phyloP scores from a whole-genome alignment of 2,888 invertebrate genomes.

The Spisula subtruncata region DNA sequence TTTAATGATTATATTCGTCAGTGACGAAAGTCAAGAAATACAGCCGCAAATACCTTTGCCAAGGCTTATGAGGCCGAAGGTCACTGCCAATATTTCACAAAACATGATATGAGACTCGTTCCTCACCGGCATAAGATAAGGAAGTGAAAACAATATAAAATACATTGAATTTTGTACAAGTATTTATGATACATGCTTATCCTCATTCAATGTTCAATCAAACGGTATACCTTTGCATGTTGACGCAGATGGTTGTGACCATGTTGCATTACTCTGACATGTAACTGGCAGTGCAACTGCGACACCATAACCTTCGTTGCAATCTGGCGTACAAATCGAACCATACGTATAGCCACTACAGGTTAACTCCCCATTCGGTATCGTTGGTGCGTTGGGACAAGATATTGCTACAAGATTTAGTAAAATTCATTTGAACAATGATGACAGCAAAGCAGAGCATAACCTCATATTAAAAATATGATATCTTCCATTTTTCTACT shows the following conservation, averaged over 20 bases:
- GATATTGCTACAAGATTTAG: not conserved
- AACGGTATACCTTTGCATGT: slow-evolving; percentile 5
- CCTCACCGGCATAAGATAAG: not conserved
- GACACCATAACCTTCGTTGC: not conserved
- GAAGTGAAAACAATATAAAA: not conserved
- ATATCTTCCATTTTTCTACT: no score
- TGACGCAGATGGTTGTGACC: not conserved
- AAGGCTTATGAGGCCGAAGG: no score
- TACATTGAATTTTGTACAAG: not conserved
- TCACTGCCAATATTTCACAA: no score
- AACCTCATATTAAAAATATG: no score
- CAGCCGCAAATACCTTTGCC: no score
- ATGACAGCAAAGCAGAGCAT: no score
- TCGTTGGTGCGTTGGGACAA: slow-evolving; percentile 5
- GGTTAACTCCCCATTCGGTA: not conserved
- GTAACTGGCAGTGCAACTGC: not conserved
- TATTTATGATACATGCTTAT: not conserved
- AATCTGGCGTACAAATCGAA: not conserved
- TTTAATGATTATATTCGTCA: no score
- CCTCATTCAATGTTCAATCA: no score
- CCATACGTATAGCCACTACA: slow-evolving; percentile 5
- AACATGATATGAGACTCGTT: not conserved
- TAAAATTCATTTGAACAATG: no score
- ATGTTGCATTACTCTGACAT: not conserved
- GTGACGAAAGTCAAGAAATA: no score